Percentiles rank a stretch among this genome's conserved stretches.
These are phyloP conservation scores for Ophiothrix spiculata DNA, from an alignment of 35 echinoderm and acorn worm genomes.

Conservation along the genomic window DNA sequence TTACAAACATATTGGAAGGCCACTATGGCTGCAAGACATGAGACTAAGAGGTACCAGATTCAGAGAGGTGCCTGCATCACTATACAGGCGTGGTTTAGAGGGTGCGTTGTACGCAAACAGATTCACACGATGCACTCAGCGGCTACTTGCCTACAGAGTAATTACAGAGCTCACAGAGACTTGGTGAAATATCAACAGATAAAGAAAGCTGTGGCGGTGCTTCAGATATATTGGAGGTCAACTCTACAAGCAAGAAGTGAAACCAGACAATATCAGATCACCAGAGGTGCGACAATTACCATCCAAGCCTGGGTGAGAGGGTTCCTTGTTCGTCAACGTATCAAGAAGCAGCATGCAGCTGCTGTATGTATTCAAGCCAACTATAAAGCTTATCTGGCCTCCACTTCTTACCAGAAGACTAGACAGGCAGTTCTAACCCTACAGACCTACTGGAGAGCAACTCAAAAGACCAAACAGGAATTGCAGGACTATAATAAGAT, in stretches of 20 bases:
- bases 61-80: constrained; percentile 31
- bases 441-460: constrained; percentile 63
- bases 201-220: constrained; percentile 11
- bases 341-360: constrained; percentile 18
- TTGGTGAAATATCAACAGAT: not conserved
- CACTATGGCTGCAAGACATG: not conserved
- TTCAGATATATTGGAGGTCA: constrained; percentile 54
- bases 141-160: constrained; percentile 24
- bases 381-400: constrained; percentile 29
- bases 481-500: constrained; percentile 39
- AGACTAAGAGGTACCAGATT: constrained; percentile 7
- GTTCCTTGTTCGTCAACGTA: constrained; percentile 4
- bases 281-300: constrained; percentile 29
- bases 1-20: constrained; percentile 54
- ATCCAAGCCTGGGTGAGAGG: constrained; percentile 41
- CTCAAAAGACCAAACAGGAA: constrained; percentile 13
- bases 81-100: constrained; percentile 15
- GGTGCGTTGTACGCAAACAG: constrained; percentile 12
- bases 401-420: constrained; percentile 30
- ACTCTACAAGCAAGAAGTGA: not conserved
- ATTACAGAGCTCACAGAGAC: constrained; percentile 16
- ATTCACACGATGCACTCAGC: constrained; percentile 20
- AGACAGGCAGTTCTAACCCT: constrained; percentile 21
- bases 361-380: constrained; percentile 46
- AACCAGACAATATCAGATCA: constrained; percentile 9